Percentiles rank a stretch among this genome's conserved stretches.
Evolutionary conservation across 2,797 vertebrate species (phyloP).

Genomic region (Poeciliopsis turneri): DNA sequence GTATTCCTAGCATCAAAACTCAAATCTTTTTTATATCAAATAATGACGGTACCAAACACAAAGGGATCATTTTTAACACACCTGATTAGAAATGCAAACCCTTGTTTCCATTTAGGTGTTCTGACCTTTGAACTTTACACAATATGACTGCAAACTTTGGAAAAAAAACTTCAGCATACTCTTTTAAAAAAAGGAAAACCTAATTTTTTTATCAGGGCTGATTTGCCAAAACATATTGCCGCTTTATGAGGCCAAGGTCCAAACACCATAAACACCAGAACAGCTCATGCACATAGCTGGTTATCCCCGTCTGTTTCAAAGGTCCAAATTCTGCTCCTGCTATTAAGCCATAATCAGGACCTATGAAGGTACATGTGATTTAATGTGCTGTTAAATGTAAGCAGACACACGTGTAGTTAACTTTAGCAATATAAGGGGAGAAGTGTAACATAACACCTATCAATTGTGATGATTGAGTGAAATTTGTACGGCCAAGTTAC

Average conservation of each 20-base stretch:
- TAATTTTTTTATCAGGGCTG: neutral
- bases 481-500: neutral
- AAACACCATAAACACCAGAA: slow-evolving; percentile 56
- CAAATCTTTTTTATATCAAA: neutral
- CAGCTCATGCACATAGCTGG: slow-evolving; percentile 27
- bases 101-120: neutral
- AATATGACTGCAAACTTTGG: slow-evolving; percentile 5
- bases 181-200: neutral
- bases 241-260: slow-evolving; percentile 63
- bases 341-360: slow-evolving; percentile 49
- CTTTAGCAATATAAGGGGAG: neutral
- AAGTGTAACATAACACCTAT: slow-evolving; percentile 10
- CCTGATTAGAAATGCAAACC: neutral
- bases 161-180: neutral
- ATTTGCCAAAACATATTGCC: slow-evolving; percentile 25
- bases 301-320: slow-evolving; percentile 50
- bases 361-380: neutral
- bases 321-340: slow-evolving; percentile 30
- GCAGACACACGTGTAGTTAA: neutral
- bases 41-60: neutral
- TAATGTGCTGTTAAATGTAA: slow-evolving; percentile 7
- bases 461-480: neutral
- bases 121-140: neutral
- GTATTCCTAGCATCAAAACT: neutral
- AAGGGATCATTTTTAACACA: no score